phyloP scores from a whole-genome alignment of 1,140 invertebrate species.

The Drosophila tristis region DNA sequence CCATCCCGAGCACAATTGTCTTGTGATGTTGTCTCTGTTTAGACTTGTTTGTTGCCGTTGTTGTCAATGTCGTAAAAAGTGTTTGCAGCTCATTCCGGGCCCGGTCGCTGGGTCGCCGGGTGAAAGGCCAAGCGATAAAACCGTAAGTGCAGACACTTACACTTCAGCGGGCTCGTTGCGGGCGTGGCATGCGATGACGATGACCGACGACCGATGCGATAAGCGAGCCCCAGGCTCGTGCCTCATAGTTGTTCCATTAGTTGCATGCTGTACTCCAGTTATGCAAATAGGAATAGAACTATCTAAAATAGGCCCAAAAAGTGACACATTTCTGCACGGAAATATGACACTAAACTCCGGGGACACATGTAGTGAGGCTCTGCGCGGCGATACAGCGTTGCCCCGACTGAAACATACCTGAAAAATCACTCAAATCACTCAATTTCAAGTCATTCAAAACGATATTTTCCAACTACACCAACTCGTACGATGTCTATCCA shows the following conservation, averaged over 20 bases:
- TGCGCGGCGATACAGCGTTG: too few relatives aligned
- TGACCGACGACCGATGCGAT: slow-evolving; percentile 15
- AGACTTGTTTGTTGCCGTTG: slow-evolving; percentile 53
- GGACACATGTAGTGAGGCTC: too few relatives aligned
- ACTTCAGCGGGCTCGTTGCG: slow-evolving; percentile 16
- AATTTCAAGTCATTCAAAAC: too few relatives aligned
- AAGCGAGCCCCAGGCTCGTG: background rate
- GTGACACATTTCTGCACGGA: too few relatives aligned
- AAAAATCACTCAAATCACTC: too few relatives aligned
- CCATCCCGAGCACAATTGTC: slow-evolving; percentile 22
- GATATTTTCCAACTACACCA: too few relatives aligned
- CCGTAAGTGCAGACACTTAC: slow-evolving; percentile 59
- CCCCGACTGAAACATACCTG: too few relatives aligned
- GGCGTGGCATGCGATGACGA: slow-evolving; percentile 2
- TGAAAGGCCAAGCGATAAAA: slow-evolving; percentile 72
- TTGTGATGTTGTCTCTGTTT: slow-evolving; percentile 19
- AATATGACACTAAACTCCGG: too few relatives aligned
- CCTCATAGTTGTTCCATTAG: too few relatives aligned
- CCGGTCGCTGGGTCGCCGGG: slow-evolving; percentile 45
- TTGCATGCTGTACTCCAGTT: too few relatives aligned
- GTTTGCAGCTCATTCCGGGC: slow-evolving; percentile 51
- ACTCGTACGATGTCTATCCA: slow-evolving; percentile 94
- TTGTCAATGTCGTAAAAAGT: slow-evolving; percentile 76
- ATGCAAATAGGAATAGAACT: too few relatives aligned
- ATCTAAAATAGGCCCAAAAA: too few relatives aligned